Evolutionary conservation across 2,797 vertebrate species (phyloP), one percentile per base, ranked within the genome.

Genomic region (Ceyx erithaca): DNA sequence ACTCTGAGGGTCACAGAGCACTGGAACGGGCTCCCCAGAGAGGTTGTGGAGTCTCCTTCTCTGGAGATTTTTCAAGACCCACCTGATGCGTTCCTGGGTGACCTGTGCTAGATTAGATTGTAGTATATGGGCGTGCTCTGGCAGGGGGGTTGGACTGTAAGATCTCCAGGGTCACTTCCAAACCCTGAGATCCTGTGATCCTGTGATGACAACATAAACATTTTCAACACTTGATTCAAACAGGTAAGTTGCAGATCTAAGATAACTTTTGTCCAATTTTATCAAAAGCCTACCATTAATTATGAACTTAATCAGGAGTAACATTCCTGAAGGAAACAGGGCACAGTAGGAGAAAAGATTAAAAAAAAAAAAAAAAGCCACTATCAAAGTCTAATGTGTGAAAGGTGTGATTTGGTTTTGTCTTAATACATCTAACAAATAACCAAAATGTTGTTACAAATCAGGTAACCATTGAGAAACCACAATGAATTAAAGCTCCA

Each of bases 271-370:
- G 4, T 10, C 9, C 51, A 12, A 14, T 45, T 62, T 45, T 71
- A 14, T 14, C 9, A 64, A 58, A 85, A 51, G 57, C 8, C 4
- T 5, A 52, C 22, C 18, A n/a, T 7, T 13, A 9, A 8, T 41
- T 62, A 26, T 15, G 35, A 26, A 23, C 4, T 81, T 31, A 18
- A 55, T 14, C 26, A 20, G 8, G 10, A 54, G 11, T 12, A 58
- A 72, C 3, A 40, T 10, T 28, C 9, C 14, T 26, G 17, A 71
- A 62, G 2, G 10, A 54, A 79, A 45, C 2, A 0, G 0, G 6
- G 19, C 15, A 58, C 1, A 23, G 15, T 3, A 77, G 12, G 2
- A 76, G 2, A 1, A 45, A 68, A 26, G 2, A 26, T 12, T 30
- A 16, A 7, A 22, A 48, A 57, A 59, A 8, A 30, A 28, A 66